A percentile compares a stretch with the other conserved stretches of the same genome.
These are phyloP conservation scores for Harpalus rubripes DNA, from an alignment of 2,888 invertebrate genomes.

Conservation along the genomic window DNA sequence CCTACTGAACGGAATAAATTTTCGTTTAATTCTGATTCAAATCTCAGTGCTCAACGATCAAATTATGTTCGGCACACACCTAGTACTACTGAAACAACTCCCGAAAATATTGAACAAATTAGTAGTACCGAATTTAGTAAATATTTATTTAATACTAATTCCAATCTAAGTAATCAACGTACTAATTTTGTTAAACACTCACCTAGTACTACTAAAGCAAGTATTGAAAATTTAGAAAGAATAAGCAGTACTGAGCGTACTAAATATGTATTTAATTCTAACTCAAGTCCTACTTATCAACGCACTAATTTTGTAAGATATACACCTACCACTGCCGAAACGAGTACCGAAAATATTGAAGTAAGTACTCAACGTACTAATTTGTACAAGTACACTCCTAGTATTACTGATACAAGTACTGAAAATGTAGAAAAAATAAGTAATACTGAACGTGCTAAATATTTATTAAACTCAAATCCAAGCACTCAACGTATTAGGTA, in stretches of 20 bases:
- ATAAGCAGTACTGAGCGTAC: slow-evolving; percentile 1
- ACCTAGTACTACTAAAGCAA: slow-evolving; percentile 25
- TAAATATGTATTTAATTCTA: slow-evolving; percentile 10
- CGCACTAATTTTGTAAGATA: background rate
- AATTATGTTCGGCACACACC: slow-evolving; percentile 8
- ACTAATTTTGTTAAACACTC: slow-evolving; percentile 24
- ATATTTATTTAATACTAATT: slow-evolving; percentile 22
- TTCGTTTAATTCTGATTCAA: background rate
- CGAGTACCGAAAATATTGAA: background rate
- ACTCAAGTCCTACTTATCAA: background rate
- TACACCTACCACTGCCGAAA: slow-evolving; percentile 2
- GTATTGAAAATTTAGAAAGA: slow-evolving; percentile 2
- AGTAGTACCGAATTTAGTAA: slow-evolving; percentile 3
- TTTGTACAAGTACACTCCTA: slow-evolving; percentile 16
- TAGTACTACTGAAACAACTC: slow-evolving; percentile 19
- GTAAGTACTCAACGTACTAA: slow-evolving; percentile 24
- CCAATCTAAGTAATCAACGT: background rate
- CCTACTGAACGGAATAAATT: slow-evolving; percentile 17
- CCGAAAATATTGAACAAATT: slow-evolving; percentile 13
- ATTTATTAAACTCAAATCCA: slow-evolving; percentile 8
- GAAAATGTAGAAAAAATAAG: background rate
- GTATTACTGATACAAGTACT: slow-evolving; percentile 9
- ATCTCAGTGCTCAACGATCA: background rate
- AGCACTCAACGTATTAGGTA: background rate
- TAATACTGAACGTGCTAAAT: slow-evolving; percentile 9